Evolutionary conservation across 30 jellyfish, hydroid and myxozoan species (phyloP).

Genomic region (Cassiopea andromeda): DNA sequence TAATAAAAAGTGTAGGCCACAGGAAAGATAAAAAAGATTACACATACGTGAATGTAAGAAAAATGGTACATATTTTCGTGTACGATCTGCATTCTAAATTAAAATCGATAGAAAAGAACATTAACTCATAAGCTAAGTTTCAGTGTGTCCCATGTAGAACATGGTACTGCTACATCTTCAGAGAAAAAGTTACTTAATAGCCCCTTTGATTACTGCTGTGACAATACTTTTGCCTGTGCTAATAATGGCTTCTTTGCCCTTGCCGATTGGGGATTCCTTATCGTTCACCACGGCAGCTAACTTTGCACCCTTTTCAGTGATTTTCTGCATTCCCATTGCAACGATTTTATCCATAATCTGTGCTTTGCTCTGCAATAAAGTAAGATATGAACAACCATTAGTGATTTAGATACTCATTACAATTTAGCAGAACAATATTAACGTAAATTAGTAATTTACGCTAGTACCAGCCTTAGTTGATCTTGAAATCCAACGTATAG

Average conservation of each 20-base stretch:
- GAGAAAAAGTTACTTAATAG: slow-evolving; percentile 3
- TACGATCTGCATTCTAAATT: background rate
- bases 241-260: slow-evolving; percentile 44
- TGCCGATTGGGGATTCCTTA: slow-evolving; percentile 54
- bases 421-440: too few relatives aligned
- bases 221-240: slow-evolving; percentile 42
- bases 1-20: too few relatives aligned
- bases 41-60: too few relatives aligned
- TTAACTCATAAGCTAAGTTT: background rate
- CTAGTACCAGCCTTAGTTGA: too few relatives aligned
- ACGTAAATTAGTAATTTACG: too few relatives aligned
- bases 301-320: slow-evolving; percentile 52
- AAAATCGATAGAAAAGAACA: background rate
- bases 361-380: background rate
- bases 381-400: too few relatives aligned
- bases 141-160: background rate
- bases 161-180: too few relatives aligned
- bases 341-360: slow-evolving; percentile 41
- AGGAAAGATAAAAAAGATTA: too few relatives aligned
- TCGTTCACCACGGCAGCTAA: slow-evolving; percentile 34
- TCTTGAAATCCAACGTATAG: too few relatives aligned
- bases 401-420: too few relatives aligned
- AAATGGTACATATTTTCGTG: too few relatives aligned
- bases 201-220: slow-evolving; percentile 59
- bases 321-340: slow-evolving; percentile 49